Evolutionary conservation across 2,888 invertebrate genomes (phyloP).

Genomic region (Venusia cambrica): DNA sequence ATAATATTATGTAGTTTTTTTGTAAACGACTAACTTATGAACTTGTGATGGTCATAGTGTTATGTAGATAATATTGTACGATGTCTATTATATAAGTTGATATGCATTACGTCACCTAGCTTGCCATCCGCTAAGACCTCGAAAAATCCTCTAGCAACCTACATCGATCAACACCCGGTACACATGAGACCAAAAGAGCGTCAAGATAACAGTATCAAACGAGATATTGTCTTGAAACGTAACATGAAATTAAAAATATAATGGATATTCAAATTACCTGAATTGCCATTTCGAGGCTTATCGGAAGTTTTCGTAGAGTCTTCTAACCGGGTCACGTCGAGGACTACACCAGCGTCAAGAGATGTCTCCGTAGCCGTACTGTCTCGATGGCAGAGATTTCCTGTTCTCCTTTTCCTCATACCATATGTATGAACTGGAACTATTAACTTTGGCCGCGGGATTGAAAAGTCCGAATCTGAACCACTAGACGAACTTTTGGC

Average conservation of each 20-base stretch:
- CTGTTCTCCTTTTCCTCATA: conserved; percentile 88
- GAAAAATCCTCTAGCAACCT: conserved; percentile 34
- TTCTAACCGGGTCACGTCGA: conserved; percentile 66
- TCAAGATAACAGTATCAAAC: conserved; percentile 33
- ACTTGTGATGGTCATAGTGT: too few species aligned
- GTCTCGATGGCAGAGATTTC: conserved; percentile 83
- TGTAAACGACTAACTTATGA: too few species aligned
- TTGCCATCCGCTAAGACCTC: conserved; percentile 38
- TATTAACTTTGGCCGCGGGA: conserved; percentile 92
- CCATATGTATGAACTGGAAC: conserved; percentile 95
- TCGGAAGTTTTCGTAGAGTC: conserved; percentile 46
- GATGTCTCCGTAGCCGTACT: conserved; percentile 70
- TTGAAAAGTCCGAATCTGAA: conserved; percentile 86
- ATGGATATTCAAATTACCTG: conserved; percentile 49
- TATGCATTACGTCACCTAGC: conserved; percentile 37
- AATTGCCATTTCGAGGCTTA: conserved; percentile 47
- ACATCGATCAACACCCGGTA: conserved; percentile 54
- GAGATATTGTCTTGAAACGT: too few species aligned
- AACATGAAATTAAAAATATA: too few species aligned
- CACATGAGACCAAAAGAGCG: conserved; percentile 44
- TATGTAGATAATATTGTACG: too few species aligned
- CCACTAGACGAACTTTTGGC: conserved; percentile 78
- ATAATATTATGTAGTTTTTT: too few species aligned
- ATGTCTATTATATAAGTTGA: too few species aligned
- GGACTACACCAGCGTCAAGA: conserved; percentile 64